These are phyloP conservation scores for Epinephelus awoara DNA, from an alignment of 2,797 vertebrate genomes.

Conservation along the genomic window DNA sequence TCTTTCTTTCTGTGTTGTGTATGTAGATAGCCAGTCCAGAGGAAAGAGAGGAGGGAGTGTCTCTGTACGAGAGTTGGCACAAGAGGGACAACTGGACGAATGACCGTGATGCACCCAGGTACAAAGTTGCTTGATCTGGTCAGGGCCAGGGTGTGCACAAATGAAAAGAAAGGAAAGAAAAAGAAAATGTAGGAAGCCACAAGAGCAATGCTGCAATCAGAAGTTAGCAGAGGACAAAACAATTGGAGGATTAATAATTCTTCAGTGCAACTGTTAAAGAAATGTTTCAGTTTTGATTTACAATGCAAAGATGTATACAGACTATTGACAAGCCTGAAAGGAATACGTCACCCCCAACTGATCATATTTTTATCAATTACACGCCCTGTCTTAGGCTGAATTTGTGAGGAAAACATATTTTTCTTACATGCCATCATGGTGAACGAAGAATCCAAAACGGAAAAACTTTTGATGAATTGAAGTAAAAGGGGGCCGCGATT, in stretches of 20 bases:
- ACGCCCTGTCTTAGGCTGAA: no score
- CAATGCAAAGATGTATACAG: not conserved
- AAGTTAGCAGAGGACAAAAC: not conserved
- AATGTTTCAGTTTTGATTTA: not conserved
- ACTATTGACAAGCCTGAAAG: not conserved
- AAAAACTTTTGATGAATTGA: no score
- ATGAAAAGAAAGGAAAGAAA: not conserved
- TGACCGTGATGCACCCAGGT: conserved; percentile 89
- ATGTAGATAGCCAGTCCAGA: conserved; percentile 93
- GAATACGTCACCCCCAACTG: no score
- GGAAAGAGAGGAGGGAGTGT: conserved; percentile 90
- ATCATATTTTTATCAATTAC: no score
- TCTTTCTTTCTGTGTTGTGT: not conserved
- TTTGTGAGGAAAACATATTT: no score
- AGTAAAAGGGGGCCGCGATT: no score
- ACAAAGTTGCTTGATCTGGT: conserved; percentile 29
- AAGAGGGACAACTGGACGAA: conserved; percentile 91
- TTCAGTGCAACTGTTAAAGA: not conserved
- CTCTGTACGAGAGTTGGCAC: conserved; percentile 95
- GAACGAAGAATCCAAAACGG: no score
- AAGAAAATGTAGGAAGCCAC: not conserved
- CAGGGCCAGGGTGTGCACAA: not conserved
- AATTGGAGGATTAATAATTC: not conserved
- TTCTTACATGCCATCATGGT: no score
- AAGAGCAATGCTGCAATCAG: not conserved